phyloP scores from a whole-genome alignment of 2,797 vertebrate genomes.

The Crax fasciolata region DNA sequence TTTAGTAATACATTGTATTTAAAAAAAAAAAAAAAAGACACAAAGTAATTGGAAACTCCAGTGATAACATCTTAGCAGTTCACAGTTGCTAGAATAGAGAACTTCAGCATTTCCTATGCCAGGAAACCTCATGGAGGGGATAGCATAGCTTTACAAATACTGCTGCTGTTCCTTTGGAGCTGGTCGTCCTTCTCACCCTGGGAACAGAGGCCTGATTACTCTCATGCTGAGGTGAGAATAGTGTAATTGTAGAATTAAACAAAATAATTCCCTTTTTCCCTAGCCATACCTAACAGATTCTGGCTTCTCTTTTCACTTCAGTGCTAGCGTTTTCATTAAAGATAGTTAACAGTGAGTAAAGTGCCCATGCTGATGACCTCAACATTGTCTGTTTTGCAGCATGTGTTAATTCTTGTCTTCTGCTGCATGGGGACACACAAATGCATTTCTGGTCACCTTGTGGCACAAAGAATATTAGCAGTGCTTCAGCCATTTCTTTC shows the following conservation, averaged over 20 bases:
- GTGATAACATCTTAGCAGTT: background rate
- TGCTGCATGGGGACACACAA: background rate
- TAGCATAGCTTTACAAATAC: background rate
- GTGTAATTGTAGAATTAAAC: background rate
- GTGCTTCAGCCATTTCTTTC: background rate
- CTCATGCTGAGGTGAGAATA: background rate
- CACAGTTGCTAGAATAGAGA: background rate
- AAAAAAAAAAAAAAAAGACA: background rate
- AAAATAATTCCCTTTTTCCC: background rate
- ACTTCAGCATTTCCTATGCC: background rate
- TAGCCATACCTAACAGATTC: background rate
- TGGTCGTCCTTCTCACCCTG: background rate
- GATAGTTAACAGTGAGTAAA: background rate
- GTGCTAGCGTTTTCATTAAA: background rate
- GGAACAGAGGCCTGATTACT: background rate
- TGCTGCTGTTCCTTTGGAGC: background rate
- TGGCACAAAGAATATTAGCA: background rate
- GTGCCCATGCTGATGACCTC: background rate
- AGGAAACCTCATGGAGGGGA: background rate
- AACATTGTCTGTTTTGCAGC: background rate
- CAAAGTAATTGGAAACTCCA: background rate
- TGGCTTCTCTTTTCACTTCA: background rate
- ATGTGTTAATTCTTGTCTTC: background rate
- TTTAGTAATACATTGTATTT: background rate
- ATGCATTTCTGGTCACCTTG: background rate